Conservation (phyloP, 2,888 invertebrate genomes). For the Argyra leucocephala region DNA sequence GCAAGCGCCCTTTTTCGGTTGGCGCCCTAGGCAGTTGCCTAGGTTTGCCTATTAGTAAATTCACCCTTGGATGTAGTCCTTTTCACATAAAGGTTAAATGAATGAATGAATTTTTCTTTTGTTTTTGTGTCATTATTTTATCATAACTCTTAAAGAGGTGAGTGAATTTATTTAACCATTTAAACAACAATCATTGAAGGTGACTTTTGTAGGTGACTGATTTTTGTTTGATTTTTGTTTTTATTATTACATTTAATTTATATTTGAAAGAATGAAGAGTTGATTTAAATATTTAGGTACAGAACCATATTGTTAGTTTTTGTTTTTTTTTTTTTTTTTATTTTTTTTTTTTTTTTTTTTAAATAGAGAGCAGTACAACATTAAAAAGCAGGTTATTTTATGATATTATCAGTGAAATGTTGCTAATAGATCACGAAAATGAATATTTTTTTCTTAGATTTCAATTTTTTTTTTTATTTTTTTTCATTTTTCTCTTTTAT, state of each 20-base stretch:
- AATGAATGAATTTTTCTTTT: no score
- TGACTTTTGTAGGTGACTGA: background rate
- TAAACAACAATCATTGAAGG: background rate
- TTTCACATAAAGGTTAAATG: no score
- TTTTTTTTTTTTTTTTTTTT: background rate
- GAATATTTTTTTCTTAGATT: background rate
- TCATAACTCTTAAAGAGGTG: background rate
- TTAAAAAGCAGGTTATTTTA: slow-evolving; percentile 2
- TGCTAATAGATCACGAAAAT: slow-evolving; percentile 6
- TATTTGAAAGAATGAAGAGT: no score
- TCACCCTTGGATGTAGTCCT: no score
- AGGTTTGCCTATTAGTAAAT: no score
- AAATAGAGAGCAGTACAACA: background rate
- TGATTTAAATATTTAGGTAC: no score
- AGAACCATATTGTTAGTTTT: background rate
- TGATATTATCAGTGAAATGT: slow-evolving; percentile 6
- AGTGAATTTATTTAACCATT: background rate
- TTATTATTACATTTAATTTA: background rate
- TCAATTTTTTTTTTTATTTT: background rate
- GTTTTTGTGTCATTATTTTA: slow-evolving; percentile 6
- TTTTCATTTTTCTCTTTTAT: background rate
- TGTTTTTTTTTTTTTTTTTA: background rate
- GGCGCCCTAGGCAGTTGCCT: no score
- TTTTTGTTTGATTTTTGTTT: background rate
- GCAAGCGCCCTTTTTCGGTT: no score